Conservation (phyloP, 1,140 invertebrate genomes). For the Elymnias hypermnestra region DNA sequence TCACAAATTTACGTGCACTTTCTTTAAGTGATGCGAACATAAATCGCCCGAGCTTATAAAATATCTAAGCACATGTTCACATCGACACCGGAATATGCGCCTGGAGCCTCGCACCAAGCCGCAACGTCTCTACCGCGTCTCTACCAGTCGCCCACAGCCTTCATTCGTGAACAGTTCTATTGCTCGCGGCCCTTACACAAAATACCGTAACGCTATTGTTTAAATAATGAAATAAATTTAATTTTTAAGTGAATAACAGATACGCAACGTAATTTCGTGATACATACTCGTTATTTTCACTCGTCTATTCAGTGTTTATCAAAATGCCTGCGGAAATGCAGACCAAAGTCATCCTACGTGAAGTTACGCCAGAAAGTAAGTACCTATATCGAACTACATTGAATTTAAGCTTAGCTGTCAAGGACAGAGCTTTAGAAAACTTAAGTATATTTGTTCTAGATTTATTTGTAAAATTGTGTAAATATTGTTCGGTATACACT, state of each 20-base stretch:
- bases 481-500: too few species aligned
- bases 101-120: not conserved
- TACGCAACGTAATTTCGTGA: not conserved
- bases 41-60: constrained; percentile 19
- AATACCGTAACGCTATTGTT: not conserved
- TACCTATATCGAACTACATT: constrained; percentile 14
- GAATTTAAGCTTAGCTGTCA: not conserved
- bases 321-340: constrained; percentile 48
- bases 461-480: too few species aligned
- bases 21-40: constrained; percentile 25
- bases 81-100: constrained; percentile 10
- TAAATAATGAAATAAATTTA: not conserved
- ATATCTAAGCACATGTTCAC: constrained; percentile 4
- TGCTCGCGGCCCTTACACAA: not conserved
- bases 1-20: constrained; percentile 19
- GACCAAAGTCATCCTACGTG: constrained; percentile 40
- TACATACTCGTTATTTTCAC: not conserved
- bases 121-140: not conserved
- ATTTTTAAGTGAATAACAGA: not conserved
- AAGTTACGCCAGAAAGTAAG: constrained; percentile 56
- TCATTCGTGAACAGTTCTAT: constrained; percentile 1
- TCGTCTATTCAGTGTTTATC: not conserved
- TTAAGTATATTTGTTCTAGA: not conserved
- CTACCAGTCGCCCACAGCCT: constrained; percentile 7
- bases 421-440: not conserved